Base-by-base conservation (phyloP, 2,888 invertebrate species). In the Orthonevra nobilis region DNA sequence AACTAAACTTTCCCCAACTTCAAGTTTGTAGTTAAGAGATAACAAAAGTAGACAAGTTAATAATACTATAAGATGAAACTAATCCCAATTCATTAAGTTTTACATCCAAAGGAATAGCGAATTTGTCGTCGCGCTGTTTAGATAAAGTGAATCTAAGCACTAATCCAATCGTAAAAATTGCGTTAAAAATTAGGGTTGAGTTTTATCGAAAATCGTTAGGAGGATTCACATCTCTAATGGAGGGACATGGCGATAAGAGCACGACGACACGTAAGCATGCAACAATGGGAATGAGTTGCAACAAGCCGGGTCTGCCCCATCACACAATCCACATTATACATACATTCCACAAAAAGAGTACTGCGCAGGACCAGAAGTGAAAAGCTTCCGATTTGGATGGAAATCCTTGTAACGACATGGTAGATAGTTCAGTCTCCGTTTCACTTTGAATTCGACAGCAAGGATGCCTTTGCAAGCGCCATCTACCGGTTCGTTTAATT, bases 71-170 rank as follows among this genome's bases (percentile, higher is more conserved):
- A 46, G 61, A 60, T 72, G 60, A 77, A 72, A 77, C 72, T 64
- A 77, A 72, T 72, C 77, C 64, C 77, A 77, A 77, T 72, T 72
- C 70, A 77, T 77, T 77, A 72, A 77, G 72, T 54, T 64, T 72
- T 64, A 40, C 70, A 44, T 14, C 46, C 64, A 52, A 48, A 36
- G 42, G 52, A 70, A 72, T 66, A 60, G 38, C 32, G 36, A 69
- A 50, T 48, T 69, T 63, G 61, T 44, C n/a, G n/a, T n/a, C 56
- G 63, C 58, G 50, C 36, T 9, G 17, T 9, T 28, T n/a, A 23
- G 6, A 14, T 26, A 12, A 26, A 48, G 23, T 14, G 32, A 17
- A 14, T 38, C 36, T 36, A 30, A 38, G 46, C 20, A 48, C 60
- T 68, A 56, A 72, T 63, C 63, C 63, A 63, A 56, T 54, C 48